A percentile compares a stretch with the other conserved stretches of the same genome.
These are phyloP conservation scores for Thaumetopoea pityocampa DNA, from an alignment of 1,140 invertebrate genomes.

Conservation along the genomic window DNA sequence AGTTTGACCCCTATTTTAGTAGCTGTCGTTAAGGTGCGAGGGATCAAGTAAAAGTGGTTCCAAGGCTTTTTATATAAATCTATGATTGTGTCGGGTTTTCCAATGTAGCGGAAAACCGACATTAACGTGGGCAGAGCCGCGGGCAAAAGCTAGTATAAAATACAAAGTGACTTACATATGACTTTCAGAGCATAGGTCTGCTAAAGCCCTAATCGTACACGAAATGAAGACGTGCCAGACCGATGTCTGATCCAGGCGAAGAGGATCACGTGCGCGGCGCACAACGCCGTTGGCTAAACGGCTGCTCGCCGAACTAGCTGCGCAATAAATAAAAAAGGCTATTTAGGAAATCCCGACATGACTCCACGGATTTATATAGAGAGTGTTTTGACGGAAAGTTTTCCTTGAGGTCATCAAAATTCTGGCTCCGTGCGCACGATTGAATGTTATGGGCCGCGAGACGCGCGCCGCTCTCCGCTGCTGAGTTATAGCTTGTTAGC, in stretches of 20 bases:
- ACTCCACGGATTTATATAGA: conserved; percentile 63
- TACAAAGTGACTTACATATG: too few relatives aligned
- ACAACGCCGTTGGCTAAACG: conserved; percentile 41
- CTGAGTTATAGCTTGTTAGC: conserved; percentile 50
- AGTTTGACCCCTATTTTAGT: too few relatives aligned
- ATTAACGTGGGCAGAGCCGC: too few relatives aligned
- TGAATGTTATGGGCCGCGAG: conserved; percentile 66
- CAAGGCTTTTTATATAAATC: too few relatives aligned
- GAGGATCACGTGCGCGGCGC: conserved; percentile 36
- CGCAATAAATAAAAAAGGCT: conserved; percentile 65
- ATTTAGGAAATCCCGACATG: conserved; percentile 67
- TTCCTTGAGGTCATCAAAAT: conserved; percentile 67
- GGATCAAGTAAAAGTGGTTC: too few relatives aligned
- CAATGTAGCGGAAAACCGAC: too few relatives aligned
- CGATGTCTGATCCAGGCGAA: conserved; percentile 25
- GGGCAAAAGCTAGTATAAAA: too few relatives aligned
- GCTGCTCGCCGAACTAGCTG: conserved; percentile 38
- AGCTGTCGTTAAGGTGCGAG: too few relatives aligned
- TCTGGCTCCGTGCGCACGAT: conserved; percentile 64
- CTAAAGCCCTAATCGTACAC: conserved; percentile 6
- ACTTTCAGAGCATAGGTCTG: too few relatives aligned
- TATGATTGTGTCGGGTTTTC: too few relatives aligned
- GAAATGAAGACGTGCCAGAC: conserved; percentile 16
- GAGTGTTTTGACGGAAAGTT: conserved; percentile 59
- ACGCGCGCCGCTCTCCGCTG: conserved; percentile 54